phyloP scores from a whole-genome alignment of 2,888 invertebrate genomes.

The Dioctria linearis region DNA sequence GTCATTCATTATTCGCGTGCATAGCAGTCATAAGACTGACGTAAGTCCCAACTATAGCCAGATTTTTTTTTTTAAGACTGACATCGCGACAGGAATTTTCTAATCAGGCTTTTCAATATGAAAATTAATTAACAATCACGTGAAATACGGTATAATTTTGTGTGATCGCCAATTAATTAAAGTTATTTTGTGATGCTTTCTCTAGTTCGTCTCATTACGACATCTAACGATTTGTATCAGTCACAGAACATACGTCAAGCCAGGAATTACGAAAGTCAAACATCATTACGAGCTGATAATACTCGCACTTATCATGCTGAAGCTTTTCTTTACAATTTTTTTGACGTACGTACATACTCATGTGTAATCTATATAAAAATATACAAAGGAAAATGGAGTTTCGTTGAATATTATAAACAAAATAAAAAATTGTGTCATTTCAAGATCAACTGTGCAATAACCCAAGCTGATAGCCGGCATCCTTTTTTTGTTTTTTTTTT shows the following conservation, averaged over 20 bases:
- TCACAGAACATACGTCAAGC: background rate
- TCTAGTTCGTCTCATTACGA: no score
- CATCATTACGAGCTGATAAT: background rate
- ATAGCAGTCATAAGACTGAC: no score
- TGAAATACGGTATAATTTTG: background rate
- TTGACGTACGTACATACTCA: background rate
- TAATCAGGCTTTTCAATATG: no score
- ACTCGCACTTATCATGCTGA: background rate
- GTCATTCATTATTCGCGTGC: no score
- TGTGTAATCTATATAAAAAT: background rate
- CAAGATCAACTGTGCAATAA: conserved; percentile 4
- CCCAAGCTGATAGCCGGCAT: background rate
- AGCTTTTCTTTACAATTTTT: background rate
- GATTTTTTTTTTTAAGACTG: no score
- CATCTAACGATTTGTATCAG: background rate
- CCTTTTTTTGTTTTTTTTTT: no score
- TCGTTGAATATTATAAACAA: background rate
- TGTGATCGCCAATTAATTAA: background rate
- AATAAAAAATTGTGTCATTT: background rate
- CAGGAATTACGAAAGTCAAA: conserved; percentile 6
- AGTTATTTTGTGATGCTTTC: no score
- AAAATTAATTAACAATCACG: background rate
- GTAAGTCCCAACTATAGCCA: no score
- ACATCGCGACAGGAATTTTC: no score
- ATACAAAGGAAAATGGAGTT: background rate